Percentiles rank a stretch among this genome's conserved stretches.
phyloP scores from a whole-genome alignment of 1,140 invertebrate genomes.

The Scaptomyza hsui region DNA sequence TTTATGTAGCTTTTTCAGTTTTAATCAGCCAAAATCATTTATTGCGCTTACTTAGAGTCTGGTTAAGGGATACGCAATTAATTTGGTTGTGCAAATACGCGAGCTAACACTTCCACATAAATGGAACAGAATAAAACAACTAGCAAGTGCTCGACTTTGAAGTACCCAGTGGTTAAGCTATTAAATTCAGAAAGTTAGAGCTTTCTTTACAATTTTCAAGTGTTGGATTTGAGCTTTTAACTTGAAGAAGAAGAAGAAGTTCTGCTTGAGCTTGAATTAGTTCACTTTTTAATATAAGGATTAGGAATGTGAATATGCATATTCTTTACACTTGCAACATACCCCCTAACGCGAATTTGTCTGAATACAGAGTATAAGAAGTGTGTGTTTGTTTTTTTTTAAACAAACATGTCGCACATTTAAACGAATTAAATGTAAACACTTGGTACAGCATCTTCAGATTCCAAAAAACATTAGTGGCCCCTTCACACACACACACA shows the following conservation, averaged over 20 bases:
- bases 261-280: no score
- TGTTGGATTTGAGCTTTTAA: no score
- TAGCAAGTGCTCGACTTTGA: background rate
- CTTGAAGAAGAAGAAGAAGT: no score
- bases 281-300: no score
- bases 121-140: background rate
- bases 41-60: no score
- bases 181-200: no score
- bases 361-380: conserved; percentile 8
- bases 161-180: background rate
- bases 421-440: conserved; percentile 51
- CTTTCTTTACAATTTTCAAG: no score
- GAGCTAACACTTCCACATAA: background rate
- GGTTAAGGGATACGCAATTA: background rate
- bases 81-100: conserved; percentile 1
- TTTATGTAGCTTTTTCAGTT: no score
- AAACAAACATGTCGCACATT: conserved; percentile 42
- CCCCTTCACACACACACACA: background rate
- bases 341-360: background rate
- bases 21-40: no score
- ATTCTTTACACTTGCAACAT: background rate
- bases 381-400: conserved; percentile 15
- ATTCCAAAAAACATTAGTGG: conserved; percentile 25
- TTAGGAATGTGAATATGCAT: no score
- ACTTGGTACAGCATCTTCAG: conserved; percentile 21